phyloP scores from a whole-genome alignment of 2,888 invertebrate species.

The Dryococelus australis region DNA sequence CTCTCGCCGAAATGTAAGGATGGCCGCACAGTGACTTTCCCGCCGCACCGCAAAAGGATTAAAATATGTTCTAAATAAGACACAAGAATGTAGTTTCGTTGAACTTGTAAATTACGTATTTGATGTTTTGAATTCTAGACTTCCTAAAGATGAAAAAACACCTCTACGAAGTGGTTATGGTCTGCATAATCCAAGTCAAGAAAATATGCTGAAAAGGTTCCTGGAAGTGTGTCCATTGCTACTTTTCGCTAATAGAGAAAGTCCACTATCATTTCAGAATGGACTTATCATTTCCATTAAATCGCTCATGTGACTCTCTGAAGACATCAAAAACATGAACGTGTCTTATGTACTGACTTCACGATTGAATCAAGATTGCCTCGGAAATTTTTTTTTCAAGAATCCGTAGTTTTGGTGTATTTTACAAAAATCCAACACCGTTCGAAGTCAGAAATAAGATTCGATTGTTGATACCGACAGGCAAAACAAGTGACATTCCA shows the following conservation, averaged over 20 bases:
- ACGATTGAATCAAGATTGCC: not conserved
- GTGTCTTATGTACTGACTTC: not conserved
- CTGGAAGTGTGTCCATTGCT: not conserved
- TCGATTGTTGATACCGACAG: not conserved
- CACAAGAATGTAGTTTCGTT: not conserved
- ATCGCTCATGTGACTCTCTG: not conserved
- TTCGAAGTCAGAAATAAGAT: not conserved
- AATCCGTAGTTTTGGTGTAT: not conserved
- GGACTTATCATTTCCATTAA: conserved; percentile 6
- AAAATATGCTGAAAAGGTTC: too few species aligned
- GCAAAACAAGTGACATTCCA: not conserved
- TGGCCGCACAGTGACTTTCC: conserved; percentile 12
- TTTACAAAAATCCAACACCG: not conserved
- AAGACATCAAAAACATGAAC: not conserved
- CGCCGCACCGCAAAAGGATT: not conserved
- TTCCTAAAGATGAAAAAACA: too few species aligned
- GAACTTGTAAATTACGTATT: not conserved
- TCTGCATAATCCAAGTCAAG: not conserved
- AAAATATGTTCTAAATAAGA: not conserved
- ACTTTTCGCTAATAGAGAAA: not conserved
- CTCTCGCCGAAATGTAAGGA: not conserved
- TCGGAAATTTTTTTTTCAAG: too few species aligned
- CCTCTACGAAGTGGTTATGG: conserved; percentile 18
- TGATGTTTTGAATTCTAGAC: too few species aligned
- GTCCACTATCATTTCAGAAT: not conserved